Percentiles rank a stretch among this genome's conserved stretches.
Conservation (phyloP, 2,113 vertebrate genomes). For the Girardinichthys multiradiatus region DNA sequence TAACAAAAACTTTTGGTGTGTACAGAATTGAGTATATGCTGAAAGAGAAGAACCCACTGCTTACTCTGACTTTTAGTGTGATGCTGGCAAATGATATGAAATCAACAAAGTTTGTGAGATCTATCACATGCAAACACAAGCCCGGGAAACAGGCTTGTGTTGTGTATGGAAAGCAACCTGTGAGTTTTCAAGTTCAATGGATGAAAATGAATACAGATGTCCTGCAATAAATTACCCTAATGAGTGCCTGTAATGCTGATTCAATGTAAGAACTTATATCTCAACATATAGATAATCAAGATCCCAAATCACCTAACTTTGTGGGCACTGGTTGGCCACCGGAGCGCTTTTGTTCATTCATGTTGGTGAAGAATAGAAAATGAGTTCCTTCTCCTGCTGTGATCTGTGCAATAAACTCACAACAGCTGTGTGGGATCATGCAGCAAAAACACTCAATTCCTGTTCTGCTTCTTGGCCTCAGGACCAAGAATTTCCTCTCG, state of each 20-base stretch:
- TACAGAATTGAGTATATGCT: not conserved
- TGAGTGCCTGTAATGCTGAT: too few species aligned
- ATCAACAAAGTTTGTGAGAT: not conserved
- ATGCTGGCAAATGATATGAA: not conserved
- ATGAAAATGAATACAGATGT: not conserved
- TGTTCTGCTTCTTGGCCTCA: slow-evolving; percentile 8
- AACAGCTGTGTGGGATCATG: slow-evolving; percentile 57
- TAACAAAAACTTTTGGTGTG: not conserved
- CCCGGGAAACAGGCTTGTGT: not conserved
- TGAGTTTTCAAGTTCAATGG: slow-evolving; percentile 17
- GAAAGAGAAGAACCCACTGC: not conserved
- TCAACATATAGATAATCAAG: too few species aligned
- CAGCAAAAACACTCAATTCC: slow-evolving; percentile 32
- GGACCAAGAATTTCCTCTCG: slow-evolving; percentile 5
- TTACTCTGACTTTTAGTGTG: not conserved
- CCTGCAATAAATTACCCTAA: not conserved
- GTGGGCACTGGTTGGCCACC: slow-evolving; percentile 23
- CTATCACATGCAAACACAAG: not conserved
- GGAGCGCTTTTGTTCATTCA: slow-evolving; percentile 3
- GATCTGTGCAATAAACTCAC: slow-evolving; percentile 55
- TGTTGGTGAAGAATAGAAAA: slow-evolving; percentile 53
- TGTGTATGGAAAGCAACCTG: not conserved
- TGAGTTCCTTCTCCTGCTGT: slow-evolving; percentile 51
- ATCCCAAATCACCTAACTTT: not conserved
- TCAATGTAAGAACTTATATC: too few species aligned